A percentile compares a stretch with the other conserved stretches of the same genome.
These are phyloP conservation scores for Slavum lentiscoides DNA, from an alignment of 2,888 invertebrate genomes.

Conservation along the genomic window DNA sequence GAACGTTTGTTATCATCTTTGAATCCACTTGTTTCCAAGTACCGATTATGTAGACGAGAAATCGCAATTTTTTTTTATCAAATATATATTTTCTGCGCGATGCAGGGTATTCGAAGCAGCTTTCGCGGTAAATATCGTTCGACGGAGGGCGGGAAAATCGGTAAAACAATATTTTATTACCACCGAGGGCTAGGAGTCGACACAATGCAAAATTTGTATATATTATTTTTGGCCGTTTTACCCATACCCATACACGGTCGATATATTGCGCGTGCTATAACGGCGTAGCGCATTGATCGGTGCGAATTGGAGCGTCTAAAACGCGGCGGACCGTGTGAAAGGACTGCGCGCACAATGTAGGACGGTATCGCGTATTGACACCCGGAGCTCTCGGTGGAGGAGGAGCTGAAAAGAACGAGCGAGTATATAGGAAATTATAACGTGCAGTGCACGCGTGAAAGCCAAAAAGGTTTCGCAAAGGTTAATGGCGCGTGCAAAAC, in stretches of 20 bases:
- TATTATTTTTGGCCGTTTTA: background rate
- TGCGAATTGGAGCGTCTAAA: conserved; percentile 47
- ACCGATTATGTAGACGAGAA: too few relatives aligned
- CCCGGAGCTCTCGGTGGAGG: background rate
- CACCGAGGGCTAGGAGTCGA: too few relatives aligned
- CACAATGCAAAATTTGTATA: too few relatives aligned
- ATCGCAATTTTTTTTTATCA: too few relatives aligned
- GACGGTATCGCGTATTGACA: background rate
- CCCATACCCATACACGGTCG: background rate
- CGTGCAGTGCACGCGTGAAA: conserved; percentile 1
- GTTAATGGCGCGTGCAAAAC: conserved; percentile 47
- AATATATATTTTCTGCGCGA: too few relatives aligned
- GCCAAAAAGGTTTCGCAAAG: conserved; percentile 32
- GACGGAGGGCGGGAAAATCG: too few relatives aligned
- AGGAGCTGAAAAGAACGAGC: background rate
- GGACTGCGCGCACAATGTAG: background rate
- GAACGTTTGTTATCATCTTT: too few relatives aligned
- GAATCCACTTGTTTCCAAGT: too few relatives aligned
- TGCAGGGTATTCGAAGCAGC: too few relatives aligned
- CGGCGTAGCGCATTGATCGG: conserved; percentile 28
- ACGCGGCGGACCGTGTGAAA: conserved; percentile 32
- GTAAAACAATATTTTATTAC: too few relatives aligned
- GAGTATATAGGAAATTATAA: conserved; percentile 43
- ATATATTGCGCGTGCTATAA: background rate
- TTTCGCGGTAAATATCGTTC: too few relatives aligned